These are phyloP conservation scores for Nephrocerus scutellatus DNA, from an alignment of 2,888 invertebrate genomes.

Conservation along the genomic window DNA sequence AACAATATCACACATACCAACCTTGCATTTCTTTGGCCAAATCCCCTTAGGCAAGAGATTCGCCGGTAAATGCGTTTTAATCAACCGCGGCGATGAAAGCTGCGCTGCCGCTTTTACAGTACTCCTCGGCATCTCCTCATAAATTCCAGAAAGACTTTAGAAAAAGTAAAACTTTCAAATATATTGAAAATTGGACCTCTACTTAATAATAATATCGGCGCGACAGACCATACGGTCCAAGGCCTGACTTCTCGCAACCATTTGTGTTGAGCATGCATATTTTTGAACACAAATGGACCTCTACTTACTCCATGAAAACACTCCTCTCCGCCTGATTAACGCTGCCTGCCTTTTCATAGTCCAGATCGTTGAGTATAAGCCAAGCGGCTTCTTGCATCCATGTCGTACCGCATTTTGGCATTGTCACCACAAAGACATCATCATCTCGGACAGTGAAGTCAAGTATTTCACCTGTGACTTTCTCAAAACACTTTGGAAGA, in stretches of 20 bases:
- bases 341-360: conserved; percentile 20
- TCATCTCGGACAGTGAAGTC: conserved; percentile 23
- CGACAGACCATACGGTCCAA: too few species aligned
- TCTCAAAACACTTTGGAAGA: conserved; percentile 9
- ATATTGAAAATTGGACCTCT: too few species aligned
- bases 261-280: too few species aligned
- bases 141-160: too few species aligned
- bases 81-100: conserved; percentile 22
- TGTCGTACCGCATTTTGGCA: conserved; percentile 27
- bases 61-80: conserved; percentile 1
- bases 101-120: conserved; percentile 35
- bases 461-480: too few species aligned
- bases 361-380: conserved; percentile 26
- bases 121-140: conserved; percentile 36
- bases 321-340: conserved; percentile 13
- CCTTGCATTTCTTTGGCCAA: background rate
- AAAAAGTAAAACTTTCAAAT: too few species aligned
- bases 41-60: background rate
- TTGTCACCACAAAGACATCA: conserved; percentile 25
- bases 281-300: too few species aligned
- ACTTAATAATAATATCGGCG: too few species aligned
- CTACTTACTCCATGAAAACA: conserved; percentile 23
- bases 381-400: conserved; percentile 29
- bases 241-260: too few species aligned
- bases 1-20: too few species aligned